Evolutionary conservation across 2,888 invertebrate species (phyloP).

Genomic region (Campoplex nolae): DNA sequence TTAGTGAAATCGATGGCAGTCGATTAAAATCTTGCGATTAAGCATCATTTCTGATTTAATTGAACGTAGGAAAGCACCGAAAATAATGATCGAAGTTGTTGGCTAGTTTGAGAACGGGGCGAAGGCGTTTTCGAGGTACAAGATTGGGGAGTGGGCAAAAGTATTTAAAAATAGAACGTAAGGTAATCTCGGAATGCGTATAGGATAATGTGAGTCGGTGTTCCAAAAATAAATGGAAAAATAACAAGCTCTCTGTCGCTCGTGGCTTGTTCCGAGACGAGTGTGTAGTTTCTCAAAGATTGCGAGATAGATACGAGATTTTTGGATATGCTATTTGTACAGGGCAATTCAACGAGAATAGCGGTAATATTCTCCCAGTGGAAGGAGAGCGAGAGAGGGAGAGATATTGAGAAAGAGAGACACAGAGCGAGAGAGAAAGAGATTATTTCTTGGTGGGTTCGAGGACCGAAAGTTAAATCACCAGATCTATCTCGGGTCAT

Average conservation of each 20-base stretch:
- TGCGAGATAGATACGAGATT: constrained; percentile 42
- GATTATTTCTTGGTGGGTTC: constrained; percentile 36
- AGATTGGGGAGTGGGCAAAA: constrained; percentile 43
- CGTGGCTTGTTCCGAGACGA: constrained; percentile 52
- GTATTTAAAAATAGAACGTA: constrained; percentile 80
- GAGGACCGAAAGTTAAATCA: constrained; percentile 59
- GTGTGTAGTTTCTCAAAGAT: constrained; percentile 57
- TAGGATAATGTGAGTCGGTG: constrained; percentile 81
- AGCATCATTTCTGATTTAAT: neutral
- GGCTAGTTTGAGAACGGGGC: constrained; percentile 39
- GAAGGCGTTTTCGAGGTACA: constrained; percentile 56
- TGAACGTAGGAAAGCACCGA: neutral
- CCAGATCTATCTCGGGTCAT: constrained; percentile 52
- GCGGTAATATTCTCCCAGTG: neutral
- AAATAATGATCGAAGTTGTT: constrained; percentile 15
- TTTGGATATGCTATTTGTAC: constrained; percentile 41
- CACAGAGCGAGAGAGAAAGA: neutral
- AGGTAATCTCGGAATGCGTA: constrained; percentile 81
- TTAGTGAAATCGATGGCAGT: neutral
- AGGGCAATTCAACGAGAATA: constrained; percentile 25
- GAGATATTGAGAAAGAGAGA: neutral
- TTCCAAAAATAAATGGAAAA: constrained; percentile 80
- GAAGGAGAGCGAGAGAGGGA: neutral
- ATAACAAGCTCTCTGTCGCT: constrained; percentile 75
- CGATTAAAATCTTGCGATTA: neutral